Base-by-base conservation (phyloP, 2,888 invertebrate species). In the Odontothrips loti region DNA sequence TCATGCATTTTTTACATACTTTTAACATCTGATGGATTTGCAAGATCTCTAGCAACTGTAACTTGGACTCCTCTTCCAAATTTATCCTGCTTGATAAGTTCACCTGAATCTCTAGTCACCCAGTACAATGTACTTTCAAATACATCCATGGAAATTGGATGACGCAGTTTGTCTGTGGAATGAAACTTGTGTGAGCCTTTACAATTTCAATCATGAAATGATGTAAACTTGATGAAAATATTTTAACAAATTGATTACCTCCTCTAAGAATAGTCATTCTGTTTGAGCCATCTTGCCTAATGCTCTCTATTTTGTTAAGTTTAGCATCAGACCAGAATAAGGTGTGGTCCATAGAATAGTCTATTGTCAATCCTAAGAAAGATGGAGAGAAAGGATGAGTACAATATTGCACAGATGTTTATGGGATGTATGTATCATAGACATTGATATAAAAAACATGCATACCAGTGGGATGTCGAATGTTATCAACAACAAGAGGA, bases 281-380 rank as follows among this genome's bases (percentile, higher is more conserved):
- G 81, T 92, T 91, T 0, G 92, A 90, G 1, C 97, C 98, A 87
- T 97, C 96, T 79, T 91, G 91, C 80, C 91, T 90, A 89, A 96
- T 94, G 81, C 93, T 93, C 86, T 98, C 97, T 80, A 98, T 96
- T 0, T 92, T 93, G 85, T 96, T 95, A 63, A 96, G 88, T 87
- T 99, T 99, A 0, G 95, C 93, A 86, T 99, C 99, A 0, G 95
- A 96, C 98, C 99, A 99, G 88, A 95, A 99, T 23, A 99, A 89
- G 0, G 95, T 90, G 86, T 97, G 95, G 82, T 94, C 94, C 92
- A 96, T 96, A 0, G 93, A 91, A 85, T 94, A 95, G 86, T 99
- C 99, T 80, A 99, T 93, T 0, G 97, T 91, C 15, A 99, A 87
- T 4, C 68, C 68, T 75, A 43, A 43, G 6, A 43, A 6, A 43